phyloP scores from a whole-genome alignment of 1,140 invertebrate species.

The Meloidogyne chitwoodi region DNA sequence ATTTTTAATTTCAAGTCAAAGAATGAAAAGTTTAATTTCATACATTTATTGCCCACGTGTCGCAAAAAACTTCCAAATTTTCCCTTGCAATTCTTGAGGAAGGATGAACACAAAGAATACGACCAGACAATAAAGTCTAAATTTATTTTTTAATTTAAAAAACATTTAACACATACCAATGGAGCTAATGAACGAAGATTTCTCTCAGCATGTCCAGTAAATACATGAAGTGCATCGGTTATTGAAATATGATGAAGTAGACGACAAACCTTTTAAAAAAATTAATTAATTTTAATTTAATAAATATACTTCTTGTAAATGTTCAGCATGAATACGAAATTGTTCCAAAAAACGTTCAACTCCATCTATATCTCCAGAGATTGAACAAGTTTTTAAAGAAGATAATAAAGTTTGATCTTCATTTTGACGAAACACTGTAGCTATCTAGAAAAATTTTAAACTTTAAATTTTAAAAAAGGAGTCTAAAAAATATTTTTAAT shows the following conservation, averaged over 20 bases:
- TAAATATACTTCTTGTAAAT: constrained; percentile 71
- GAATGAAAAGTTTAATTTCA: background rate
- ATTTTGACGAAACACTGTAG: constrained; percentile 68
- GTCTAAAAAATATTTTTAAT: too few species aligned
- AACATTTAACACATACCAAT: constrained; percentile 34
- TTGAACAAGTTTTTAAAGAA: constrained; percentile 73
- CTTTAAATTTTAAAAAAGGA: too few species aligned
- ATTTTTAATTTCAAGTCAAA: background rate
- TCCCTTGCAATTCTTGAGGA: constrained; percentile 90
- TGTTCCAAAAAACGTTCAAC: constrained; percentile 76
- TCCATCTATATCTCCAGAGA: constrained; percentile 74
- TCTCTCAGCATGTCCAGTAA: constrained; percentile 88
- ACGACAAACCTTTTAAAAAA: constrained; percentile 79
- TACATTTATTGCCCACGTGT: constrained; percentile 74
- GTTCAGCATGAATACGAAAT: constrained; percentile 84
- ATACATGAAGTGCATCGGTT: constrained; percentile 86
- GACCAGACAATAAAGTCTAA: constrained; percentile 85
- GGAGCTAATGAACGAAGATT: constrained; percentile 78
- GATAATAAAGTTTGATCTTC: constrained; percentile 72
- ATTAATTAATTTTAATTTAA: background rate
- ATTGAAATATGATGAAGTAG: constrained; percentile 87
- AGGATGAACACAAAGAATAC: constrained; percentile 83
- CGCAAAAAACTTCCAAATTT: constrained; percentile 93
- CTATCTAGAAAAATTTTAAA: constrained; percentile 25
- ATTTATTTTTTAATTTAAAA: constrained; percentile 3